Conservation (phyloP, 2,797 vertebrate genomes). For the Betta splendens region DNA sequence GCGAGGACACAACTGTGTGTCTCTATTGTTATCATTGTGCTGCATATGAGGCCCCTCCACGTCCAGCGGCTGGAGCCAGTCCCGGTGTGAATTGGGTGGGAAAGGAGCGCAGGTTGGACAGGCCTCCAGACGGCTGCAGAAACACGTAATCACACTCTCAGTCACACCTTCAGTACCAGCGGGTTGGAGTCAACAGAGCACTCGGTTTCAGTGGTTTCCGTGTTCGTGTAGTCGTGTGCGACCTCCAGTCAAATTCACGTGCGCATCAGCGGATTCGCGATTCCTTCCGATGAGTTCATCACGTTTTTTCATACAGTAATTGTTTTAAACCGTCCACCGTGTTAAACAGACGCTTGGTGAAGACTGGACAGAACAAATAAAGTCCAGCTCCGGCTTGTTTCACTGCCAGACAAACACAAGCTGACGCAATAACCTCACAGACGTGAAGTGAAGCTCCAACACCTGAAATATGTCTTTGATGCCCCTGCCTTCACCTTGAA, state of each 20-base stretch:
- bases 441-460: constrained; percentile 2
- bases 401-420: constrained; percentile 5
- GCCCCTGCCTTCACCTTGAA: not conserved
- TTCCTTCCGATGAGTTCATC: constrained; percentile 8
- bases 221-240: constrained; percentile 24
- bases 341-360: constrained; percentile 19
- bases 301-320: constrained; percentile 17
- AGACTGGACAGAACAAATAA: constrained; percentile 10
- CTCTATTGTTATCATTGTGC: constrained; percentile 57
- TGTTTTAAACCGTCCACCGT: constrained; percentile 13
- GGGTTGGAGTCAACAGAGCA: constrained; percentile 28
- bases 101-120: constrained; percentile 33
- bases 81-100: constrained; percentile 44
- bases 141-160: constrained; percentile 8
- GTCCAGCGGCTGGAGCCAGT: constrained; percentile 60
- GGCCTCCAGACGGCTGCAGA: constrained; percentile 2
- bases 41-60: constrained; percentile 43
- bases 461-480: not conserved
- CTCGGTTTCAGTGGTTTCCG: constrained; percentile 26
- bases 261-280: constrained; percentile 16
- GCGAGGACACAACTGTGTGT: constrained; percentile 10
- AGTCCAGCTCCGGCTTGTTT: constrained; percentile 17
- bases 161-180: constrained; percentile 28
- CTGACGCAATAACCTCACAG: constrained; percentile 1
- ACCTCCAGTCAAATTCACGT: constrained; percentile 7